phyloP scores from a whole-genome alignment of 2,888 invertebrate species.

The Drosophila incognita region DNA sequence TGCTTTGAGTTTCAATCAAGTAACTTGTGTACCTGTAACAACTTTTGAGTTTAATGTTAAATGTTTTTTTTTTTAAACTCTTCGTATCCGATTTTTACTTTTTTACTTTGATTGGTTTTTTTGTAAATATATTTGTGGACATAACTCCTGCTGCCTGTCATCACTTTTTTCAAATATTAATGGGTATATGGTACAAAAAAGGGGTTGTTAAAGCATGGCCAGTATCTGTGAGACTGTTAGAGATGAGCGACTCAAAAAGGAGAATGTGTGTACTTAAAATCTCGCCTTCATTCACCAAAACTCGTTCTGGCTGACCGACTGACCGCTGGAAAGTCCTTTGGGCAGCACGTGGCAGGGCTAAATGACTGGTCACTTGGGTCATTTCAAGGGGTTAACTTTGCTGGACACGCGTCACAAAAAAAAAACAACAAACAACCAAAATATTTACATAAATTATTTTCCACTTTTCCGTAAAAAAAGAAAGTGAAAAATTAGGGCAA shows the following conservation, averaged over 20 bases:
- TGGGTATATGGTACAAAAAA: conserved; percentile 33
- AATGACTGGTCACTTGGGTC: conserved; percentile 50
- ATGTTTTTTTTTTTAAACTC: background rate
- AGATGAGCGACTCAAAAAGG: background rate
- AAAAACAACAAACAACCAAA: conserved; percentile 25
- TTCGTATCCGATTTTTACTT: background rate
- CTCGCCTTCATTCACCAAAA: conserved; percentile 16
- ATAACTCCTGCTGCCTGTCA: background rate
- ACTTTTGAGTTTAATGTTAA: background rate
- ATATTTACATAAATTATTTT: conserved; percentile 54
- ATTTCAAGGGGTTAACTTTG: conserved; percentile 56
- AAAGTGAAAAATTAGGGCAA: conserved; percentile 18
- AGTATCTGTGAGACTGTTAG: background rate
- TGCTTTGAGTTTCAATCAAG: background rate
- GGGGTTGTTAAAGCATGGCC: conserved; percentile 62
- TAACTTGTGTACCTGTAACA: background rate
- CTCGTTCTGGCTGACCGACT: conserved; percentile 38
- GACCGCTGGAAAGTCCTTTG: conserved; percentile 60
- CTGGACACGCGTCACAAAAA: conserved; percentile 58
- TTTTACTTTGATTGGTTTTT: too few species aligned
- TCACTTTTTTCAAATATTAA: background rate
- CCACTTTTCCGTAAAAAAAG: conserved; percentile 31
- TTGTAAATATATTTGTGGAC: background rate
- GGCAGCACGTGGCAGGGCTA: conserved; percentile 63
- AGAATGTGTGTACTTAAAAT: background rate